A percentile compares a stretch with the other conserved stretches of the same genome.
Evolutionary conservation across 2,797 vertebrate species (phyloP).

Genomic region (Alectoris magna): DNA sequence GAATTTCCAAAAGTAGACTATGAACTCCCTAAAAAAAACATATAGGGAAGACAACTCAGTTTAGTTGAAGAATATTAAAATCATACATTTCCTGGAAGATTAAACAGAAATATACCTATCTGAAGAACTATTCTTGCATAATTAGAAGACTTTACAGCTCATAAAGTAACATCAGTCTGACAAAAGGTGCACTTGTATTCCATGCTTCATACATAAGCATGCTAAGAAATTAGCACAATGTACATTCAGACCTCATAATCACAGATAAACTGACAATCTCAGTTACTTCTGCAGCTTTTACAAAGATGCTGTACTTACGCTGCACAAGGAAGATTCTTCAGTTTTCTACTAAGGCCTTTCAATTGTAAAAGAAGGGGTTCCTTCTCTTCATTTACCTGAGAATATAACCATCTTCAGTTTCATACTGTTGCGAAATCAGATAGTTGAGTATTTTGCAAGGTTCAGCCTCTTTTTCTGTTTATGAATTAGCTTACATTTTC

Average conservation of each 20-base stretch:
- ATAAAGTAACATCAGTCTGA: neutral
- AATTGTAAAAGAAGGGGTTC: neutral
- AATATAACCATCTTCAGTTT: neutral
- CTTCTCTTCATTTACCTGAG: neutral
- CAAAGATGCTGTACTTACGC: neutral
- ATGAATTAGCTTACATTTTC: neutral
- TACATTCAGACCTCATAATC: neutral
- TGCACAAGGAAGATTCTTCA: neutral
- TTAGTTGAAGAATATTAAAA: neutral
- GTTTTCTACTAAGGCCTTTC: neutral
- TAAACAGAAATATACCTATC: neutral
- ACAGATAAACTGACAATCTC: neutral
- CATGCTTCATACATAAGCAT: neutral
- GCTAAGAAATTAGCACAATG: neutral
- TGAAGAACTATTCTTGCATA: neutral
- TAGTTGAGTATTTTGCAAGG: neutral
- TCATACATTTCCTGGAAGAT: neutral
- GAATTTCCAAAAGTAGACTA: neutral
- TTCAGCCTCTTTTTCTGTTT: neutral
- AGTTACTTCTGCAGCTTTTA: neutral
- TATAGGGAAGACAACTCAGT: neutral
- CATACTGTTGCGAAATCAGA: neutral
- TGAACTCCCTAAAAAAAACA: neutral
- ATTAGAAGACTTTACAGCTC: neutral
- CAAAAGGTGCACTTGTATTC: neutral